Conservation (phyloP, 2,888 invertebrate genomes). For the Dermolepida albohirtum region DNA sequence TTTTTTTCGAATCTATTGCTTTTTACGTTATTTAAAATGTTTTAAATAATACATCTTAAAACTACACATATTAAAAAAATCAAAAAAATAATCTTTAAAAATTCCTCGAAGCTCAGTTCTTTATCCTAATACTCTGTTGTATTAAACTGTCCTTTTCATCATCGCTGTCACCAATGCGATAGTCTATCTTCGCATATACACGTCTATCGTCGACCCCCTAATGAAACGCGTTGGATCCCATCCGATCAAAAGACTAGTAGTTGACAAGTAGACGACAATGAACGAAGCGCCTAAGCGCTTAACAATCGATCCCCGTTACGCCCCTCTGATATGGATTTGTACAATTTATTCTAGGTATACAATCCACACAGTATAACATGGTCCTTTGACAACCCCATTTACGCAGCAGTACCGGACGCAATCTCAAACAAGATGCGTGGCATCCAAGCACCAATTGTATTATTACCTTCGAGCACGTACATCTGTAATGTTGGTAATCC, state of each 20-base stretch:
- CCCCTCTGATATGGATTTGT: constrained; percentile 50
- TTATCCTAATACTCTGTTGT: too few species aligned
- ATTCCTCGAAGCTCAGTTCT: too few species aligned
- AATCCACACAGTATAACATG: constrained; percentile 27
- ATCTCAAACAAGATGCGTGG: background rate
- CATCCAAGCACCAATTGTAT: constrained; percentile 7
- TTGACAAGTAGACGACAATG: constrained; percentile 38
- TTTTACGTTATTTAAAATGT: too few species aligned
- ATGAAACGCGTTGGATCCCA: background rate
- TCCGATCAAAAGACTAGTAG: constrained; percentile 35
- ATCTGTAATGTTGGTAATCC: constrained; percentile 56
- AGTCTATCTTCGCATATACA: too few species aligned
- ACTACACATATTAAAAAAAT: too few species aligned
- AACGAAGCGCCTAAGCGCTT: constrained; percentile 36
- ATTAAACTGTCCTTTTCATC: too few species aligned
- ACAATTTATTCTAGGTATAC: constrained; percentile 47
- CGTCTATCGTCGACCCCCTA: too few species aligned
- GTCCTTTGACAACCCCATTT: constrained; percentile 26
- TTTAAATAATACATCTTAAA: too few species aligned
- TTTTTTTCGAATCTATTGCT: too few species aligned
- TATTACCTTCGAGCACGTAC: constrained; percentile 30
- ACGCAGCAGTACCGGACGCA: constrained; percentile 7
- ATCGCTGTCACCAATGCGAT: too few species aligned
- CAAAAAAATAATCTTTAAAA: too few species aligned
- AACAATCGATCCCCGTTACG: constrained; percentile 47